phyloP scores from a whole-genome alignment of 2,888 invertebrate genomes.

The Entomobrya multifasciata region DNA sequence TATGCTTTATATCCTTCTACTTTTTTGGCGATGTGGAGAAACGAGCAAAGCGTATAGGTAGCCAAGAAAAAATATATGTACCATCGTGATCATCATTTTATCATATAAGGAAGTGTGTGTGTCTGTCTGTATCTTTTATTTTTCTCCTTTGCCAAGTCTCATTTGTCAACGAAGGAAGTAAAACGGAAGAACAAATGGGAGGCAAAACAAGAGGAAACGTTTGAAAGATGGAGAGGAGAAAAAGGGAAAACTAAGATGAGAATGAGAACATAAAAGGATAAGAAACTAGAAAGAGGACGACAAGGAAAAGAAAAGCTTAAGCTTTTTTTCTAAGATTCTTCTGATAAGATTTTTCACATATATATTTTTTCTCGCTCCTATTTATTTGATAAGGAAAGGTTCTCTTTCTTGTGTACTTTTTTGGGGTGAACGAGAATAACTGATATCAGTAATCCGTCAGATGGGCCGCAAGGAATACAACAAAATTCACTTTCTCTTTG shows the following conservation, averaged over 20 bases:
- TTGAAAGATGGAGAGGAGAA: conserved; percentile 49
- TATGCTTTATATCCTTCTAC: no score
- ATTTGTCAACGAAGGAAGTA: conserved; percentile 64
- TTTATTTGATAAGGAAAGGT: no score
- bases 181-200: conserved; percentile 65
- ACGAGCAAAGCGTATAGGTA: no score
- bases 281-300: neutral
- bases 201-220: conserved; percentile 69
- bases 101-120: neutral
- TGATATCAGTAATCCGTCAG: conserved; percentile 66
- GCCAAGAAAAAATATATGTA: neutral
- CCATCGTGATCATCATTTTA: neutral
- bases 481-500: conserved; percentile 65
- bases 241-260: conserved; percentile 18
- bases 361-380: neutral
- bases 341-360: conserved; percentile 56
- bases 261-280: neutral
- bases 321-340: conserved; percentile 13
- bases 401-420: neutral
- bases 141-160: conserved; percentile 67
- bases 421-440: neutral
- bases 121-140: conserved; percentile 36
- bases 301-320: conserved; percentile 35
- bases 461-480: conserved; percentile 68
- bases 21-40: neutral